phyloP scores from a whole-genome alignment of 2,797 vertebrate species.

The Bothrops alternatus region DNA sequence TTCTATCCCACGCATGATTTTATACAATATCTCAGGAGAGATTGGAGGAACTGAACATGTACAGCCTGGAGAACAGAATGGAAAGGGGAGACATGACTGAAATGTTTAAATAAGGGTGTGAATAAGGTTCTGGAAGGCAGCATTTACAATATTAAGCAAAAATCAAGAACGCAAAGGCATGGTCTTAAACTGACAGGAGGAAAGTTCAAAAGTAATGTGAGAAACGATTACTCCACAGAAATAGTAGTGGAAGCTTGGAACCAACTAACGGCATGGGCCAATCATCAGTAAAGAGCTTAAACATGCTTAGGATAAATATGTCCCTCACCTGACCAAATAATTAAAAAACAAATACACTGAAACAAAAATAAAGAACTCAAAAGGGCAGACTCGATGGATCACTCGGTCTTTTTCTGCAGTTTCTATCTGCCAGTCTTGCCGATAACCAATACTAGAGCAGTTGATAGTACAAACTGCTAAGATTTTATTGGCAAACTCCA shows the following conservation, averaged over 20 bases:
- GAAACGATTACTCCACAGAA: background rate
- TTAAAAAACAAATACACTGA: background rate
- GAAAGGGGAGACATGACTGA: background rate
- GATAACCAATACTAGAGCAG: background rate
- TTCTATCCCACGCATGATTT: too few species aligned
- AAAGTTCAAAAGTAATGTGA: background rate
- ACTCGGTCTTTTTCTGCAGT: background rate
- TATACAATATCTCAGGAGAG: background rate
- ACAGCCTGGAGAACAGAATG: background rate
- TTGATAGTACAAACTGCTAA: background rate
- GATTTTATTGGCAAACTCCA: background rate
- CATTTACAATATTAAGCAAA: background rate
- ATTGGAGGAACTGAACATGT: background rate
- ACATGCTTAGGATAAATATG: background rate
- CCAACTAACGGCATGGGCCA: background rate
- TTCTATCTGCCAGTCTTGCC: background rate
- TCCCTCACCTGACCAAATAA: background rate
- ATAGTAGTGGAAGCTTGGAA: background rate
- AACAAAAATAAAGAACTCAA: background rate
- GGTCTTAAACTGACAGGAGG: background rate
- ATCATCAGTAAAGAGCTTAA: background rate
- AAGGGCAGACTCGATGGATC: background rate
- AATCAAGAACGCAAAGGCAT: background rate
- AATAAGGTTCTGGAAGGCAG: background rate
- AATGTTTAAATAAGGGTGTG: background rate